A percentile compares a stretch with the other conserved stretches of the same genome.
Conservation (phyloP, 2,797 vertebrate species). For the Brotula barbata region DNA sequence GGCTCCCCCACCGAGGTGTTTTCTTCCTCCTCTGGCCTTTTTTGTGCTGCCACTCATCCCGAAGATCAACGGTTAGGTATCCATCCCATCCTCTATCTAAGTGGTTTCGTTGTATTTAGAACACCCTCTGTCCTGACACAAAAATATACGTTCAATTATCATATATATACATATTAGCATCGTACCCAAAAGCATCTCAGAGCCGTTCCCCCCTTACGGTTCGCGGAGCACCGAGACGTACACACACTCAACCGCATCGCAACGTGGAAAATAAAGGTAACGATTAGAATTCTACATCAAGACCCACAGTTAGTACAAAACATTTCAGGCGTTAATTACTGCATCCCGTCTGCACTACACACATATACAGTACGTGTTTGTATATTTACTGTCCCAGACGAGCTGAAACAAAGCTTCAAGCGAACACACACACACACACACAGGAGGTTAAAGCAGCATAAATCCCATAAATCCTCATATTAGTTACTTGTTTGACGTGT, state of each 20-base stretch:
- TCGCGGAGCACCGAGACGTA: background rate
- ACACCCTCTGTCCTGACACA: no score
- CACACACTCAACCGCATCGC: no score
- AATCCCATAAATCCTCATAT: constrained; percentile 3
- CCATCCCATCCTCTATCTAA: background rate
- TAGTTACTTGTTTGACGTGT: no score
- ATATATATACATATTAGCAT: no score
- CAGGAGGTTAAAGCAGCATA: constrained; percentile 3
- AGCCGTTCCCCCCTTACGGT: constrained; percentile 36
- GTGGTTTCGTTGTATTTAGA: background rate
- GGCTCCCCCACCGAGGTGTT: no score
- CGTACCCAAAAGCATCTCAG: no score
- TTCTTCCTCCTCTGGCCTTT: background rate
- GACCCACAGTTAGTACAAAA: background rate
- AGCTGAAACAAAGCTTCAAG: background rate
- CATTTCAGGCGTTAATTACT: constrained; percentile 1
- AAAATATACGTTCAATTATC: no score
- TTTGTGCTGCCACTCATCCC: no score
- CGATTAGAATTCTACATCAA: no score
- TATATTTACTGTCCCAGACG: constrained; percentile 11
- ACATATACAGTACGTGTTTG: constrained; percentile 3
- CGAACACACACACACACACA: constrained; percentile 20
- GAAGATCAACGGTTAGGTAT: background rate
- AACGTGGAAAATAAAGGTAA: background rate
- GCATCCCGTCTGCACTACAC: constrained; percentile 11